Evolutionary conservation across 2,113 vertebrate species (phyloP).

Genomic region (Emydura subglobosa): DNA sequence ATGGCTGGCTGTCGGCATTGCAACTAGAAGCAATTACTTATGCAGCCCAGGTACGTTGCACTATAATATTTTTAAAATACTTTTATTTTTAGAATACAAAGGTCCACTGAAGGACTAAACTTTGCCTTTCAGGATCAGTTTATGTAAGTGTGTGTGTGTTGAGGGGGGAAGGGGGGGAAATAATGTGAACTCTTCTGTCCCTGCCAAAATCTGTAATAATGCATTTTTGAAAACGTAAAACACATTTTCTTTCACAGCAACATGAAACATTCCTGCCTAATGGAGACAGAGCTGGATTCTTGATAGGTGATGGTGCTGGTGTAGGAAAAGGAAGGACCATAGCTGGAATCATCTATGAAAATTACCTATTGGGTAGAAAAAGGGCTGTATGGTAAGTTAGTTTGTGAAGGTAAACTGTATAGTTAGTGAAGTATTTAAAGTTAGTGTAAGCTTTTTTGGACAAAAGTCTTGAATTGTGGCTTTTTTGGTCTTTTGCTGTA

Average conservation of each 20-base stretch:
- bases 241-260: conserved; percentile 85
- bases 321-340: conserved; percentile 98
- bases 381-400: conserved; percentile 94
- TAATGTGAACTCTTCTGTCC: neutral
- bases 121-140: neutral
- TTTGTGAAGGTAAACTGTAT: neutral
- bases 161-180: too few species aligned
- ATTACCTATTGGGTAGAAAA: conserved; percentile 96
- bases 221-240: conserved; percentile 26
- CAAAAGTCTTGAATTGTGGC: neutral
- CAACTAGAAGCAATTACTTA: conserved; percentile 98
- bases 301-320: conserved; percentile 98
- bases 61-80: neutral
- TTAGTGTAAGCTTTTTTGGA: neutral
- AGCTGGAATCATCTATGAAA: conserved; percentile 97
- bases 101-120: neutral
- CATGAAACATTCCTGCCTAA: conserved; percentile 98
- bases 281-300: conserved; percentile 94
- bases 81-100: neutral
- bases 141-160: neutral
- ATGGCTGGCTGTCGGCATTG: conserved; percentile 94
- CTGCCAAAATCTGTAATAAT: neutral
- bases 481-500: neutral
- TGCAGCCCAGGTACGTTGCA: conserved; percentile 88
- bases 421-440: neutral